Percentiles rank a stretch among this genome's conserved stretches.
phyloP scores from a whole-genome alignment of 2,797 vertebrate species.

The Enteromius unitaeniatus region DNA sequence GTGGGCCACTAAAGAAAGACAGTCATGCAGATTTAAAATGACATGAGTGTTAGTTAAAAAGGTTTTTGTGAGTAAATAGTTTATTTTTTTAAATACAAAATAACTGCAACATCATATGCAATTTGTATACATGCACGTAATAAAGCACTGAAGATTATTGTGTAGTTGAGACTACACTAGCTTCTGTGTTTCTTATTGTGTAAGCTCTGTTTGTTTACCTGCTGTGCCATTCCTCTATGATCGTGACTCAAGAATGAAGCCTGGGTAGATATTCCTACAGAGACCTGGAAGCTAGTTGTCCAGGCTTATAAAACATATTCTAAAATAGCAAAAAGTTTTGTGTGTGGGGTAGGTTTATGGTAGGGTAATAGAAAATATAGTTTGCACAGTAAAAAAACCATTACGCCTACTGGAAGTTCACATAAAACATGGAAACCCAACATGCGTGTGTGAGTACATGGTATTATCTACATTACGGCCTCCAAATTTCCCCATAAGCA shows the following conservation, averaged over 20 bases:
- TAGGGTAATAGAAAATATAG: neutral
- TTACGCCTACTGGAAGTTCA: neutral
- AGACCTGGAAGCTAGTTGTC: constrained; percentile 6
- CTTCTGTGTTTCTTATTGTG: constrained; percentile 16
- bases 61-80: neutral
- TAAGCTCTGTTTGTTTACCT: constrained; percentile 43
- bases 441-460: no score
- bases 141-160: neutral
- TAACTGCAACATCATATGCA: neutral
- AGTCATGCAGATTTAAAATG: neutral
- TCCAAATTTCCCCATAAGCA: neutral
- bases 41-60: neutral
- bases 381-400: neutral
- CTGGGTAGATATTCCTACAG: constrained; percentile 11
- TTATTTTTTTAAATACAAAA: neutral
- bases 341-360: neutral
- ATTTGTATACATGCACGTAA: neutral
- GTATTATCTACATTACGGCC: neutral
- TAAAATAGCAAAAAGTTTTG: neutral
- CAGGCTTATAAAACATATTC: neutral
- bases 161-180: neutral
- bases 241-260: constrained; percentile 42
- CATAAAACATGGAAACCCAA: neutral
- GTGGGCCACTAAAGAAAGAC: neutral
- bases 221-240: constrained; percentile 29